Evolutionary conservation across 2,113 vertebrate species (phyloP), one percentile per base, ranked within the genome.

Genomic region (Monopterus albus): DNA sequence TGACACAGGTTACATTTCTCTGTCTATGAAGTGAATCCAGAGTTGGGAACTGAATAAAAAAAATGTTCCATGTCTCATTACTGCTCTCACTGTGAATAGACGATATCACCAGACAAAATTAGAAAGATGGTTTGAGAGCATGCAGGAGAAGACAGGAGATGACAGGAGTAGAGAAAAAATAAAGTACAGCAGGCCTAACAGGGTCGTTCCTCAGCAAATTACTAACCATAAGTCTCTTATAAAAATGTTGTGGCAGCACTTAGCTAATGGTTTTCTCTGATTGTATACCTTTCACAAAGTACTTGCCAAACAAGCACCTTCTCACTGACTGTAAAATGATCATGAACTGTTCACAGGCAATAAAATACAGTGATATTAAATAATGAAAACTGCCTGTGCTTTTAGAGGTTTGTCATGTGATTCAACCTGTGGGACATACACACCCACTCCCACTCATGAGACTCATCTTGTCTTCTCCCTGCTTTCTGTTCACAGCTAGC

Each of bases 171-270:
- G 46, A 21, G 50, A 70, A 20, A 38, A 21, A 21, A n/a, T n/a
- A 47, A 58, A 49, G 51, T 52, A 46, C 28, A 58, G 23, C 40
- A n/a, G 62, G 35, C 52, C 38, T 66, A n/a, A 7, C 43, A 21
- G 74, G 59, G 60, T 52, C 12, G 1, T 64, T 78, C 43, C 50
- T 78, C 43, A 43, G 50, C 29, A 46, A 74, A 80, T 25, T 25
- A 76, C 15, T 26, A 26, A 35, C 52, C 45, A 58, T 81, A 78
- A 81, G 83, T 84, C 81, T 77, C 45, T 39, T 43, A 55, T 5
- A 39, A 47, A 61, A 72, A 76, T 67, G 71, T 76, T 75, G 67
- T 65, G 36, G 62, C 31, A 53, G 81, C 73, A 59, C 56, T 81
- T 65, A 33, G 52, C 57, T 78, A 69, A 84, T 79, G 70, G 28